phyloP scores from a whole-genome alignment of 2,888 invertebrate genomes.

The Stegophylla sp. region DNA sequence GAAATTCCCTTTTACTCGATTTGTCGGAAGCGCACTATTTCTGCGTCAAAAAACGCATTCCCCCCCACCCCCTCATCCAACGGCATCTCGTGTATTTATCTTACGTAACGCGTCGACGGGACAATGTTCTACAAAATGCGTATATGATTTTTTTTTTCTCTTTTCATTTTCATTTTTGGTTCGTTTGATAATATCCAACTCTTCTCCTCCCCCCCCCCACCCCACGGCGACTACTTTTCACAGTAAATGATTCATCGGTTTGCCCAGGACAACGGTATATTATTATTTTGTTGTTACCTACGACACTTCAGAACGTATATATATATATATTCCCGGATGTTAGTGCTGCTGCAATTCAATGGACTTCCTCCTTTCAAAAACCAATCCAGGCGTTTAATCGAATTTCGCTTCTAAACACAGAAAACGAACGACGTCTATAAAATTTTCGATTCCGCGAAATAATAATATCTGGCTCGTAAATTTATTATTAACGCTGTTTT shows the following conservation, averaged over 20 bases:
- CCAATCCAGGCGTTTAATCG: slow-evolving; percentile 42
- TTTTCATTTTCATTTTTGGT: slow-evolving; percentile 38
- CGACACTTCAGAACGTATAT: neutral
- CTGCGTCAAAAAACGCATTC: slow-evolving; percentile 58
- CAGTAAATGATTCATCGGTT: slow-evolving; percentile 49
- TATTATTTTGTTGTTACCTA: slow-evolving; percentile 29
- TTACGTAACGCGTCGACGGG: slow-evolving; percentile 50
- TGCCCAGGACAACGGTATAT: slow-evolving; percentile 8
- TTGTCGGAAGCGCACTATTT: slow-evolving; percentile 58
- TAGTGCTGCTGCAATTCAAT: neutral
- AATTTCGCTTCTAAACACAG: slow-evolving; percentile 27
- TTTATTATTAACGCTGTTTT: slow-evolving; percentile 29
- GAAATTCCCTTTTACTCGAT: slow-evolving; percentile 59
- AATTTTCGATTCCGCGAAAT: neutral
- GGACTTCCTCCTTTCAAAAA: slow-evolving; percentile 4
- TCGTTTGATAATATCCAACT: slow-evolving; percentile 38
- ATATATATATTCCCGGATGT: neutral
- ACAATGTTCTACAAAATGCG: slow-evolving; percentile 45
- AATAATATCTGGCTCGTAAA: slow-evolving; percentile 1
- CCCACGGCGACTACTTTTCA: neutral
- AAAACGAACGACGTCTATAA: neutral
- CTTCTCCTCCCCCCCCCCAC: neutral
- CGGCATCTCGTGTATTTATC: slow-evolving; percentile 42
- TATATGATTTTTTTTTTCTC: slow-evolving; percentile 45
- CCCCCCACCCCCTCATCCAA: too few relatives aligned